Base-by-base conservation (phyloP, 2,797 vertebrate species). In the Chelonia mydas region DNA sequence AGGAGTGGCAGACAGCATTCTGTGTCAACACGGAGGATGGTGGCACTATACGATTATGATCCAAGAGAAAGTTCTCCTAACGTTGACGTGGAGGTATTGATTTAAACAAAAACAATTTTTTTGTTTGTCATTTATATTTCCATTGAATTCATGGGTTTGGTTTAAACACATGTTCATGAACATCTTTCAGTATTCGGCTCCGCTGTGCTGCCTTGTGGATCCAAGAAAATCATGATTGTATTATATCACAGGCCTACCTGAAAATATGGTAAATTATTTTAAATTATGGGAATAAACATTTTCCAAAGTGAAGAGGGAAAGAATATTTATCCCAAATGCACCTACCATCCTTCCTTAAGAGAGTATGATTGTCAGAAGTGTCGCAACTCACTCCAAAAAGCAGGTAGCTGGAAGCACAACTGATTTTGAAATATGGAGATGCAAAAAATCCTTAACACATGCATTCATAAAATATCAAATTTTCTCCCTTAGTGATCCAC, bases 51-150 rank as follows among this genome's bases (percentile, higher is more conserved):
- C 0, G 99, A 99, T 95, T 99, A 99, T 0, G 99, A 99, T 88
- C 99, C 99, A 1, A 92, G 99, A 84, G 99, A 99, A 90, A 99
- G 99, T 97, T 99, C 99, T 21, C 99, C 99, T 2, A 99, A 99
- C n/a, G 98, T 99, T 83, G 99, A 99, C 1, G 99, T 99, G 12
- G 99, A 99, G 99, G 99, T 99, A 99, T 47, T 53, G 51, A 17
- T 13, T 2, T 0, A 6, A 8, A 23, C 33, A 83, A 72, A 72
- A 41, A 37, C 3, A 1, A 1, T 68, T 1, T 1, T 57, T 49
- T 41, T 2, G 37, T 12, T 33, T 10, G 1, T 33, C 3, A 0
- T 5, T 13, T 10, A 1, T 1, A 5, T n/a, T 10, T 31, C 21
- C 37, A 0, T 16, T 3, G 12, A 8, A 41, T 57, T 45, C 47